Evolutionary conservation across 2,888 invertebrate genomes (phyloP).

Genomic region (Oscheius sp.): DNA sequence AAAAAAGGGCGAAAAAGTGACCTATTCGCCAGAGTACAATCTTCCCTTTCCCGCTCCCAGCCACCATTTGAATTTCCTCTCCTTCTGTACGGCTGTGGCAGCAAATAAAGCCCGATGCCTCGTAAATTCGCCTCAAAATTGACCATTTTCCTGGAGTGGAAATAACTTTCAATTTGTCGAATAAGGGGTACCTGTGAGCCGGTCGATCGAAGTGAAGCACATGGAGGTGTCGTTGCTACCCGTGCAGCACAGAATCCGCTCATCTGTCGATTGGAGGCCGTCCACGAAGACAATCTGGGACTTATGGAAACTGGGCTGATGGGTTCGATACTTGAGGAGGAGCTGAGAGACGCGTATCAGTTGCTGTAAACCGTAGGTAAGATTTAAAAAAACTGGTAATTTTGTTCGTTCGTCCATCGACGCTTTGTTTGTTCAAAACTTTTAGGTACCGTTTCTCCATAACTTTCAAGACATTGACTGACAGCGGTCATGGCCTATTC

Average conservation of each 20-base stretch:
- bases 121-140: not conserved
- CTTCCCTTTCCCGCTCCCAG: conserved; percentile 25
- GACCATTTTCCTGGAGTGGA: conserved; percentile 13
- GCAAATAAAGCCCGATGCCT: conserved; percentile 14
- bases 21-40: conserved; percentile 16
- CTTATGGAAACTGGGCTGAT: not conserved
- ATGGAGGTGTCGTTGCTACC: conserved; percentile 15
- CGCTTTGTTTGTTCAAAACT: too few relatives aligned
- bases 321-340: not conserved
- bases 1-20: not conserved
- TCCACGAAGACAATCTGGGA: conserved; percentile 29
- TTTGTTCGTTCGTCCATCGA: too few relatives aligned
- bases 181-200: not conserved
- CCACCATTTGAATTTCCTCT: not conserved
- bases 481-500: too few relatives aligned
- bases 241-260: conserved; percentile 9
- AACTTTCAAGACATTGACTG: too few relatives aligned
- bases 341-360: not conserved
- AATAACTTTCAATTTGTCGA: too few relatives aligned
- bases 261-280: not conserved
- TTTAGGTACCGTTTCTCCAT: too few relatives aligned
- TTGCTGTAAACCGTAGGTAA: not conserved
- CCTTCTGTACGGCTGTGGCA: not conserved
- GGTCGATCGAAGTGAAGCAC: not conserved
- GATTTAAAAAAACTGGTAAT: not conserved